A percentile compares a stretch with the other conserved stretches of the same genome.
These are phyloP conservation scores for Apoda limacodes DNA, from an alignment of 2,888 invertebrate genomes.

Conservation along the genomic window DNA sequence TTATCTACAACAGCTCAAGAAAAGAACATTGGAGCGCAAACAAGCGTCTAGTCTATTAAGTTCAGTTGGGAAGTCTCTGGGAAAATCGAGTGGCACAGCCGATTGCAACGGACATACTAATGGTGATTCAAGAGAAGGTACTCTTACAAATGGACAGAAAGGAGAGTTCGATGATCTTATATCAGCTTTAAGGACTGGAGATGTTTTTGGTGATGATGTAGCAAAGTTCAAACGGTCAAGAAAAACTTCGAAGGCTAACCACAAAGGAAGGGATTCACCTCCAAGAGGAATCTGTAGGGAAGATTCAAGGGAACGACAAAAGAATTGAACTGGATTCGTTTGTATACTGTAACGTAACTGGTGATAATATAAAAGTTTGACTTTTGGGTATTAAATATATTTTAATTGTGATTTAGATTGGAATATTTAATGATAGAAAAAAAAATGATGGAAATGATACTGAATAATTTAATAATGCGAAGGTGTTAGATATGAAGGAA, in stretches of 20 bases:
- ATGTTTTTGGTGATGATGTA: constrained; percentile 95
- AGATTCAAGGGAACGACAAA: constrained; percentile 58
- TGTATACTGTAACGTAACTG: not conserved
- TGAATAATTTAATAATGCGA: no score
- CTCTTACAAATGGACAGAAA: constrained; percentile 66
- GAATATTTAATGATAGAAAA: no score
- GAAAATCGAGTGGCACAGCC: constrained; percentile 55
- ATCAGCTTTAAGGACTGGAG: constrained; percentile 92
- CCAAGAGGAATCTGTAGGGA: constrained; percentile 52
- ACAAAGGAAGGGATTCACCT: constrained; percentile 58
- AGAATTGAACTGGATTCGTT: constrained; percentile 46
- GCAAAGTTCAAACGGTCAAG: constrained; percentile 80
- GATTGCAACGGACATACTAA: constrained; percentile 70
- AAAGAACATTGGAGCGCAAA: constrained; percentile 88
- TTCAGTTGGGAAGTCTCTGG: constrained; percentile 79
- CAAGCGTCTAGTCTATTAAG: constrained; percentile 83
- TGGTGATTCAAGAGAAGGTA: constrained; percentile 45
- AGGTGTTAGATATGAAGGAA: no score
- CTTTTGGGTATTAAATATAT: no score
- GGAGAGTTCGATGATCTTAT: constrained; percentile 97
- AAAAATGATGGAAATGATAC: no score
- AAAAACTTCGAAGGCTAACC: constrained; percentile 51
- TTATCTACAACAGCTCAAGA: constrained; percentile 73
- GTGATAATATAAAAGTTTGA: not conserved
- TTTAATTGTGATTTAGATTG: no score